These are phyloP conservation scores for Triops longicaudatus DNA, from an alignment of 1,140 invertebrate species.

Conservation along the genomic window DNA sequence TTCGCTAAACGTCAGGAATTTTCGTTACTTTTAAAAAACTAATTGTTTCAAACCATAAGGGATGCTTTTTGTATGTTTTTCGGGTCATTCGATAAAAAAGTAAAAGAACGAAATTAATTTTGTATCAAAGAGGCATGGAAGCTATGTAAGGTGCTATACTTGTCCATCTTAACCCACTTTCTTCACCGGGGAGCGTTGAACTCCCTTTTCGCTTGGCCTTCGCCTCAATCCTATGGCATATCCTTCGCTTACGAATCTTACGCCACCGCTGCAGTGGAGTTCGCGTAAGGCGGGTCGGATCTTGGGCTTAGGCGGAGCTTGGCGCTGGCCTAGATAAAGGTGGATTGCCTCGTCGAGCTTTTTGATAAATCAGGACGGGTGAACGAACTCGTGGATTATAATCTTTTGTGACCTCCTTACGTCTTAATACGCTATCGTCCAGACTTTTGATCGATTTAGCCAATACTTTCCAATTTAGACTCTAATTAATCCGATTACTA, in stretches of 20 bases:
- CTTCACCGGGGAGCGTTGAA: neutral
- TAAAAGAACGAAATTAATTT: too few species aligned
- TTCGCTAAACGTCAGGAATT: too few species aligned
- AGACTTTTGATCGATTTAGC: neutral
- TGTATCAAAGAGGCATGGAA: neutral
- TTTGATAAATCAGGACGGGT: neutral
- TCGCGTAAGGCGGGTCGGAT: neutral
- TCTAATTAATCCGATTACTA: too few species aligned
- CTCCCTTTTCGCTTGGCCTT: conserved; percentile 13
- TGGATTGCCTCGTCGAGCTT: neutral
- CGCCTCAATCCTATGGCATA: neutral
- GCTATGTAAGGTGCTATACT: neutral
- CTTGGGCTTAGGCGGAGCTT: neutral
- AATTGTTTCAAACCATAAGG: too few species aligned
- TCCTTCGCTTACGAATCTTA: neutral
- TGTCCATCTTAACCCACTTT: neutral
- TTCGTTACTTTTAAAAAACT: too few species aligned
- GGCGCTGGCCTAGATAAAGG: neutral
- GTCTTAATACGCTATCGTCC: neutral
- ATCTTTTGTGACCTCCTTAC: conserved; percentile 3
- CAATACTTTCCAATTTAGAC: too few species aligned
- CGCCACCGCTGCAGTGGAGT: neutral
- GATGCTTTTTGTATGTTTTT: too few species aligned
- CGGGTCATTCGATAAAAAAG: too few species aligned
- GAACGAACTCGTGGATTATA: neutral